These are phyloP conservation scores for Mesorhabditis sp. DNA, from an alignment of 2,888 invertebrate genomes.

Conservation along the genomic window DNA sequence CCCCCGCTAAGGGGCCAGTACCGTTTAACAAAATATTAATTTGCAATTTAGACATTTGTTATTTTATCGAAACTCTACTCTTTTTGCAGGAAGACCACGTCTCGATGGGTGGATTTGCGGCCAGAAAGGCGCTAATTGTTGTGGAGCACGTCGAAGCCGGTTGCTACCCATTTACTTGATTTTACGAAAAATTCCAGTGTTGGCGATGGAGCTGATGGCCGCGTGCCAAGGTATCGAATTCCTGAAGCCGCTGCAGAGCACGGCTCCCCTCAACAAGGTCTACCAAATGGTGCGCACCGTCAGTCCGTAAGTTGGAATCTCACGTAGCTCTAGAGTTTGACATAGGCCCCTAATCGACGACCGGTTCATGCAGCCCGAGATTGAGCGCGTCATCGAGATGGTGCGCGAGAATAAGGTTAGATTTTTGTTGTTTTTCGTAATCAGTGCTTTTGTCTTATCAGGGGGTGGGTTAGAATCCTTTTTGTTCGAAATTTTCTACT, in stretches of 20 bases:
- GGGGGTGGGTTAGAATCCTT: neutral
- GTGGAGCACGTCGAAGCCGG: conserved; percentile 64
- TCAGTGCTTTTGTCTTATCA: neutral
- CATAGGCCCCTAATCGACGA: conserved; percentile 67
- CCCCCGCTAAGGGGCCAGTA: neutral
- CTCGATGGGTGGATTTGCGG: conserved; percentile 71
- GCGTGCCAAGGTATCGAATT: conserved; percentile 72
- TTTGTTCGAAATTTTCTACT: neutral
- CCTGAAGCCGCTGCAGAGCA: conserved; percentile 68
- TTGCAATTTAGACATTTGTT: neutral
- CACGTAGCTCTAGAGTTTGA: neutral
- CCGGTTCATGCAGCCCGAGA: conserved; percentile 70
- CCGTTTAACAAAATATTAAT: neutral
- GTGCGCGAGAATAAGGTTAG: conserved; percentile 60
- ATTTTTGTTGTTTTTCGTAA: neutral
- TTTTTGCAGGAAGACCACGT: conserved; percentile 67
- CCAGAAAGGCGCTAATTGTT: conserved; percentile 67
- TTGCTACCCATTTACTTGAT: conserved; percentile 25
- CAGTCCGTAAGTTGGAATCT: conserved; percentile 59
- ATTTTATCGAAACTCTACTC: neutral
- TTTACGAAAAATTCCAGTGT: conserved; percentile 60
- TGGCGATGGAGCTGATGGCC: conserved; percentile 69
- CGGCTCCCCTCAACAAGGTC: conserved; percentile 69
- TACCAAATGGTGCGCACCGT: conserved; percentile 66
- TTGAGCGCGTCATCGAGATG: conserved; percentile 66